Evolutionary conservation across 2,888 invertebrate species (phyloP).

Genomic region (Theristus sp.): DNA sequence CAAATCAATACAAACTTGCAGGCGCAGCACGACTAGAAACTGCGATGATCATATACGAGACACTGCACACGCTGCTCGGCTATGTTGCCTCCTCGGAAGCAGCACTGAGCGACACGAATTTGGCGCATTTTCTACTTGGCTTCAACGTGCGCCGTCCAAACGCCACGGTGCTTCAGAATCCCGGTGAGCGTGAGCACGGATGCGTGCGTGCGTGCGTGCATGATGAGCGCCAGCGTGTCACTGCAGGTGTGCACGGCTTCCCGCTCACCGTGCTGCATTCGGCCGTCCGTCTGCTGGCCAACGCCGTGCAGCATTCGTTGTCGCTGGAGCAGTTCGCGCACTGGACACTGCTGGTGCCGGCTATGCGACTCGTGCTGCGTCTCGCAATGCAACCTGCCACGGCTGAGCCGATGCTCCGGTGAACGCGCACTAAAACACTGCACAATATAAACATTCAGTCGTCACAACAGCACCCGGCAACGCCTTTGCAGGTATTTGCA

Average conservation of each 20-base stretch:
- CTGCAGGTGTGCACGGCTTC: background rate
- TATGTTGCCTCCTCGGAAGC: background rate
- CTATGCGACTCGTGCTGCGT: background rate
- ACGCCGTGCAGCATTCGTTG: background rate
- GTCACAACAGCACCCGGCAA: no score
- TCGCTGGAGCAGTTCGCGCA: background rate
- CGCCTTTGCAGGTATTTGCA: background rate
- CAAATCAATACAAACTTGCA: no score
- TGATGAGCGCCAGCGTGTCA: no score
- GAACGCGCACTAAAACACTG: background rate
- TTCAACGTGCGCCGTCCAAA: background rate
- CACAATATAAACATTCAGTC: no score
- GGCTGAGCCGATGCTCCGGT: background rate
- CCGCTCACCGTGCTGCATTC: background rate
- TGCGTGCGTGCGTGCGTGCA: background rate
- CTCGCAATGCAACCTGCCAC: background rate
- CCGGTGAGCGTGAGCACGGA: background rate
- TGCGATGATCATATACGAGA: background rate
- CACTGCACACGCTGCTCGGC: background rate
- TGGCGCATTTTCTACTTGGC: background rate
- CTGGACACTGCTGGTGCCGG: background rate
- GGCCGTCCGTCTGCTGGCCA: background rate
- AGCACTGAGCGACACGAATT: background rate
- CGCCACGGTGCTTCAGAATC: background rate
- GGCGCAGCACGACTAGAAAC: background rate